A percentile compares a stretch with the other conserved stretches of the same genome.
Conservation (phyloP, 2,888 invertebrate genomes). For the Cephonodes hylas region DNA sequence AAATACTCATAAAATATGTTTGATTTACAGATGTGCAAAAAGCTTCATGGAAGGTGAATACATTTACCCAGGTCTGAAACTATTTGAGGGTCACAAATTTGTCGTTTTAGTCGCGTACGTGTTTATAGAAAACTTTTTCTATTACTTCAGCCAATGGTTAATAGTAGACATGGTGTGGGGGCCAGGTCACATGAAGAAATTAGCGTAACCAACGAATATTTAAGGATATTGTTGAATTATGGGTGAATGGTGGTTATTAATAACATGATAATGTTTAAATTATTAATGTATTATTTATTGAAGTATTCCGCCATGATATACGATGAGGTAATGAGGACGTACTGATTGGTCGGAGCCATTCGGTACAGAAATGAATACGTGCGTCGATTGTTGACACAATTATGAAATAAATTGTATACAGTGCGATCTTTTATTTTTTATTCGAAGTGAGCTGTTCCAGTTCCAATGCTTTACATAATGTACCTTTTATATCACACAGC, state of each 20-base stretch:
- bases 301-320: not conserved
- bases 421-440: not conserved
- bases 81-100: slow-evolving; percentile 39
- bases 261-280: not conserved
- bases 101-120: slow-evolving; percentile 40
- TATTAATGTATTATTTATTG: slow-evolving; percentile 9
- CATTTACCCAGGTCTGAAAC: slow-evolving; percentile 55
- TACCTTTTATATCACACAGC: too few species aligned
- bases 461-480: not conserved
- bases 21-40: slow-evolving; percentile 44
- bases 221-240: not conserved
- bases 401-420: not conserved
- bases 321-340: not conserved
- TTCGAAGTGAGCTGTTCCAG: not conserved
- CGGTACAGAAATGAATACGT: not conserved
- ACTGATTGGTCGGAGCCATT: not conserved
- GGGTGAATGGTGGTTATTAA: not conserved
- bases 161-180: slow-evolving; percentile 60
- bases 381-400: not conserved
- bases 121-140: slow-evolving; percentile 54
- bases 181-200: slow-evolving; percentile 29
- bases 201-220: not conserved
- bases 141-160: slow-evolving; percentile 58
- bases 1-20: not conserved
- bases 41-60: slow-evolving; percentile 49